These are phyloP conservation scores for Ophiodon elongatus DNA, from an alignment of 2,113 vertebrate genomes.

Conservation along the genomic window DNA sequence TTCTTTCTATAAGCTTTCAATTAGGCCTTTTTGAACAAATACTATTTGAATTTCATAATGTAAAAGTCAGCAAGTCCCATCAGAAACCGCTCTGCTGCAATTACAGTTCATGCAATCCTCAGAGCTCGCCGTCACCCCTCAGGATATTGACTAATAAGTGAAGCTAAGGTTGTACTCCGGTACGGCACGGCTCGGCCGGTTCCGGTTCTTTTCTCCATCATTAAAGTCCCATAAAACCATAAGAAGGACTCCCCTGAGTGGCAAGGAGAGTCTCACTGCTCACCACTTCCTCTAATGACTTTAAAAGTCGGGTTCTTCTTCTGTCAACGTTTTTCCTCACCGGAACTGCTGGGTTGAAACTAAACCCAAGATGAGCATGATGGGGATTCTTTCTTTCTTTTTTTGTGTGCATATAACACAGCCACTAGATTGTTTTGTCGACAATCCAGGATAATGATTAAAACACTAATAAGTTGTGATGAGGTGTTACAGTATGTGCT, in stretches of 20 bases:
- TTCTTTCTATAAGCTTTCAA: neutral
- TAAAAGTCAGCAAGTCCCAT: constrained; percentile 17
- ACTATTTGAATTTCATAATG: constrained; percentile 17
- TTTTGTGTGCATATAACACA: neutral
- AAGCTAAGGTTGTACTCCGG: constrained; percentile 24
- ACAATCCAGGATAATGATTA: neutral
- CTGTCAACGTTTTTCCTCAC: constrained; percentile 24
- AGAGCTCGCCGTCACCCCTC: neutral
- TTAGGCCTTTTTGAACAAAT: constrained; percentile 24
- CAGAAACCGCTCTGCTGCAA: constrained; percentile 18
- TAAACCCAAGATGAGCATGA: neutral
- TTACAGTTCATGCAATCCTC: constrained; percentile 2
- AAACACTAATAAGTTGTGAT: neutral
- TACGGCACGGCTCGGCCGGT: neutral
- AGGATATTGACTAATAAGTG: constrained; percentile 30
- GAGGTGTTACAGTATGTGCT: neutral
- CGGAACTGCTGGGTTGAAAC: constrained; percentile 16
- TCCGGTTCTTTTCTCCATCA: constrained; percentile 47
- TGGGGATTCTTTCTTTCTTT: neutral
- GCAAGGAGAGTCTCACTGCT: constrained; percentile 13
- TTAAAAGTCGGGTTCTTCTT: constrained; percentile 8
- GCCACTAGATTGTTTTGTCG: neutral
- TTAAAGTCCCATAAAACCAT: constrained; percentile 56
- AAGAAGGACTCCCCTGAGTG: constrained; percentile 31
- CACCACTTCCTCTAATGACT: constrained; percentile 48